These are phyloP conservation scores for Lates calcarifer DNA, from an alignment of 2,113 vertebrate species.

Conservation along the genomic window DNA sequence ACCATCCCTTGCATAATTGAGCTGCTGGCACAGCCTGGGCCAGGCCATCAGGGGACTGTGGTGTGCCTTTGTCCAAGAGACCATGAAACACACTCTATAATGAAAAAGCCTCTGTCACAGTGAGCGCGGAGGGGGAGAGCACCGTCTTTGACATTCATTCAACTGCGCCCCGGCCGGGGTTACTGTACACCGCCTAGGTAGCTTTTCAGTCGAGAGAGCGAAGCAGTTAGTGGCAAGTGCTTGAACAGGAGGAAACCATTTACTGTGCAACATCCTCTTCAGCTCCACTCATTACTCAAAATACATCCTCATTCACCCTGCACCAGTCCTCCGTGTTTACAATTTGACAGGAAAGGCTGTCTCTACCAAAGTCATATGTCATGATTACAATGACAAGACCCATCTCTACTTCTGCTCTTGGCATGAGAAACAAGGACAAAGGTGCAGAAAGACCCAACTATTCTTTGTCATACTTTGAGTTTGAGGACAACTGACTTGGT, in stretches of 20 bases:
- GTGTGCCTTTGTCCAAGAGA: constrained; percentile 63
- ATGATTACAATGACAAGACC: constrained; percentile 46
- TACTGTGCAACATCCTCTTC: constrained; percentile 59
- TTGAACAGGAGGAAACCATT: constrained; percentile 55
- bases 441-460: constrained; percentile 4
- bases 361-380: constrained; percentile 16
- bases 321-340: constrained; percentile 29
- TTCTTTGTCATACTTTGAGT: constrained; percentile 24
- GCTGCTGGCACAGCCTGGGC: constrained; percentile 64
- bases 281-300: constrained; percentile 55
- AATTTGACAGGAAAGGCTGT: constrained; percentile 25
- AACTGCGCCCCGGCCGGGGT: background rate
- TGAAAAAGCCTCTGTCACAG: constrained; percentile 62
- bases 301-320: constrained; percentile 15
- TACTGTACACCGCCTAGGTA: constrained; percentile 25
- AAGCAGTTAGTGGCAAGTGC: constrained; percentile 27
- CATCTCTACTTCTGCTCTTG: constrained; percentile 26
- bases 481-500: constrained; percentile 29
- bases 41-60: constrained; percentile 57
- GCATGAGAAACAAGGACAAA: constrained; percentile 30
- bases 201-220: constrained; percentile 15
- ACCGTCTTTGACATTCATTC: constrained; percentile 46
- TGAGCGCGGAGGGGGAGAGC: constrained; percentile 28
- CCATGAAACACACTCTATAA: constrained; percentile 59
- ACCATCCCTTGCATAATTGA: constrained; percentile 57